Evolutionary conservation across 2,888 invertebrate species (phyloP).

Genomic region (Calameuta pallipes): DNA sequence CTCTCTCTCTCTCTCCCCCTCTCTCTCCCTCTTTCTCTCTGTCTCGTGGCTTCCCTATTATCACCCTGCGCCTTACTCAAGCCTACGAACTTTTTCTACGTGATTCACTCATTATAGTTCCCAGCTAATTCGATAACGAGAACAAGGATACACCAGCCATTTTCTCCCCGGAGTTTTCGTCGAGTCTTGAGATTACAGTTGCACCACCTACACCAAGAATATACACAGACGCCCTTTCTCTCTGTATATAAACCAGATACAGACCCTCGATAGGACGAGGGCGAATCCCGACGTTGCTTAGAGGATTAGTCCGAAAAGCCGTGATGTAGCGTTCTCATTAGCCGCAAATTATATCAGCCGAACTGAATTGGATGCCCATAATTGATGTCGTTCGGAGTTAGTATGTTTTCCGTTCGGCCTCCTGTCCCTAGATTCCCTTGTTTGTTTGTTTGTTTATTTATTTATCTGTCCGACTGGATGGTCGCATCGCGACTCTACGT

Average conservation of each 20-base stretch:
- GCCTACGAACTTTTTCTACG: too few relatives aligned
- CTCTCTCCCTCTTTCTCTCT: too few relatives aligned
- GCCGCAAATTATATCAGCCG: conserved; percentile 50
- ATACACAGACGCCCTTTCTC: background rate
- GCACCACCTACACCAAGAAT: background rate
- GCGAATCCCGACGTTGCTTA: background rate
- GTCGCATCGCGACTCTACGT: background rate
- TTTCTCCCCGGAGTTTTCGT: too few relatives aligned
- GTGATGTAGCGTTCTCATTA: conserved; percentile 43
- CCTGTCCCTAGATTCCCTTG: background rate
- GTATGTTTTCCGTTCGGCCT: background rate
- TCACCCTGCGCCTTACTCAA: too few relatives aligned
- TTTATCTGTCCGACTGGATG: background rate
- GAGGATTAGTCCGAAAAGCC: background rate
- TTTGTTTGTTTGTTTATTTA: background rate
- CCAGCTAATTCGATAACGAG: too few relatives aligned
- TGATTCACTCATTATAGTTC: too few relatives aligned
- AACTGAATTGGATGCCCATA: conserved; percentile 41
- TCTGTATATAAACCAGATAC: background rate
- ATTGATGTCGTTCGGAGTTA: background rate
- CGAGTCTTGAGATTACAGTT: too few relatives aligned
- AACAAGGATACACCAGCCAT: too few relatives aligned
- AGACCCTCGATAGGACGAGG: background rate
- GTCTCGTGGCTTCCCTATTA: too few relatives aligned
- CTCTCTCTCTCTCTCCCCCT: too few relatives aligned